A percentile compares a stretch with the other conserved stretches of the same genome.
These are phyloP conservation scores for Vannuccia rotundouncinata DNA, from an alignment of 2,888 invertebrate species.

Conservation along the genomic window DNA sequence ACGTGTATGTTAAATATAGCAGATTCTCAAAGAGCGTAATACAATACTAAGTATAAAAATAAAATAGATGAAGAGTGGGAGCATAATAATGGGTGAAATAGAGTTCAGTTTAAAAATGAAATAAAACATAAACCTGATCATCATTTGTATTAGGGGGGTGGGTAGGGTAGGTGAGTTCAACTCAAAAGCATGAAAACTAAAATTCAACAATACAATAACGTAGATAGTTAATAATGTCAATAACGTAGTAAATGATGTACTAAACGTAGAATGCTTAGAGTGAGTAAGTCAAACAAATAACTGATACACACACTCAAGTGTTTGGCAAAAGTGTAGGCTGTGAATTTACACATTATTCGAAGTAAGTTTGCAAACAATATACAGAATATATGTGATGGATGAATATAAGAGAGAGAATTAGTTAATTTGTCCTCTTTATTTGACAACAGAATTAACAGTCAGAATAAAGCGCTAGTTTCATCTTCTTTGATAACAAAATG, in stretches of 20 bases:
- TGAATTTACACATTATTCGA: neutral
- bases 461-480: no score
- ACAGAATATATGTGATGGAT: neutral
- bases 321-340: neutral
- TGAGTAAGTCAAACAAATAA: neutral
- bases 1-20: neutral
- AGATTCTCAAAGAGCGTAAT: neutral
- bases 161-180: no score
- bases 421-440: no score
- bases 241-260: neutral
- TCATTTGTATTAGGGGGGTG: neutral
- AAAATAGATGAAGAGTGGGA: neutral
- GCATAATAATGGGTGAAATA: neutral
- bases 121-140: neutral
- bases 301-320: neutral
- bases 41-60: neutral
- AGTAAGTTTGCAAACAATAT: neutral
- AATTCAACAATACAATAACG: neutral
- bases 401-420: no score
- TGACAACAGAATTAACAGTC: no score
- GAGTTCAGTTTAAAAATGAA: neutral
- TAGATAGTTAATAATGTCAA: no score
- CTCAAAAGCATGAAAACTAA: neutral
- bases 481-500: no score
- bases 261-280: neutral